Evolutionary conservation across 2,113 vertebrate species (phyloP).

Genomic region (Seriola rivoliana): DNA sequence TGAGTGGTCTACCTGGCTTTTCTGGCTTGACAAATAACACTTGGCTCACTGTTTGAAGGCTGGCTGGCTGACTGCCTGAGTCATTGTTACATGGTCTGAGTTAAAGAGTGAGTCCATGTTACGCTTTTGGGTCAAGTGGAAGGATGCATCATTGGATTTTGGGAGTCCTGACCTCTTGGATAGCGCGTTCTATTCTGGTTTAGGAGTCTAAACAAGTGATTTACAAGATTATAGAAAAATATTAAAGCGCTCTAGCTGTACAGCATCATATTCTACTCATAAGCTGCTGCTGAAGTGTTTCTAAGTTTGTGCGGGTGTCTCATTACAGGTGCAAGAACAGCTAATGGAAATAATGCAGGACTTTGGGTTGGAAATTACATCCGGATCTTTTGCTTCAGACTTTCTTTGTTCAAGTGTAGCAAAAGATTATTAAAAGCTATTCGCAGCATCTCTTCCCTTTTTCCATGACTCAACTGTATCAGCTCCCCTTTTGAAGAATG

Average conservation of each 20-base stretch:
- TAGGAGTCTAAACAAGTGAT: background rate
- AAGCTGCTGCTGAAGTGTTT: no score
- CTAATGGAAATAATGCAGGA: background rate
- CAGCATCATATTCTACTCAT: no score
- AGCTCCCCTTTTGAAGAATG: constrained; percentile 17
- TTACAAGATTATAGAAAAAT: no score
- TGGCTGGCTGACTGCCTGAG: constrained; percentile 37
- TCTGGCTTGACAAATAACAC: constrained; percentile 26
- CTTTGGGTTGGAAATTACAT: background rate
- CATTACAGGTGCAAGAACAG: background rate
- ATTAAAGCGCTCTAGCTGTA: background rate
- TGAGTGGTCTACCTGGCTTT: constrained; percentile 44
- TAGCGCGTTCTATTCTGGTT: background rate
- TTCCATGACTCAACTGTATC: constrained; percentile 11
- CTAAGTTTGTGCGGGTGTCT: background rate
- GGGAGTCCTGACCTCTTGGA: background rate
- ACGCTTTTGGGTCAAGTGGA: constrained; percentile 41
- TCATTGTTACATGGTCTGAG: constrained; percentile 29
- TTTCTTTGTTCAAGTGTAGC: background rate
- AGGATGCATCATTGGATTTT: constrained; percentile 1
- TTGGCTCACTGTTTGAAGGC: constrained; percentile 33
- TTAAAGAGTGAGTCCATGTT: background rate
- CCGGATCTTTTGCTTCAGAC: background rate
- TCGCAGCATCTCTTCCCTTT: background rate
- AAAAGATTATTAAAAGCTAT: constrained; percentile 10